These are phyloP conservation scores for Betta splendens DNA, from an alignment of 2,797 vertebrate genomes.

Conservation along the genomic window DNA sequence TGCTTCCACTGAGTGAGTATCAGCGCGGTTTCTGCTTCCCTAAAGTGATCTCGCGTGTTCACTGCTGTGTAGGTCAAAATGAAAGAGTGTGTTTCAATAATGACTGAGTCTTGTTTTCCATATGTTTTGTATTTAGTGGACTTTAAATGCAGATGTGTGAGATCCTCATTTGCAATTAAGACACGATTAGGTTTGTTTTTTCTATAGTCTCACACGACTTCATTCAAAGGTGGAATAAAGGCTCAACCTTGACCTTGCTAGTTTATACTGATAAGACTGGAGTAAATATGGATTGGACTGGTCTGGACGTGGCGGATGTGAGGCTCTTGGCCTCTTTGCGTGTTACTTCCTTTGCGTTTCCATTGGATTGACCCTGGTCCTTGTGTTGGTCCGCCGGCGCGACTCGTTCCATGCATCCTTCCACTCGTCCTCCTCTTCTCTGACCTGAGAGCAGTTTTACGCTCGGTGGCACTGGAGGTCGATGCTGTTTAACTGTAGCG, in stretches of 20 bases:
- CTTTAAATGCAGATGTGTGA: neutral
- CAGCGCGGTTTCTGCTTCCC: conserved; percentile 38
- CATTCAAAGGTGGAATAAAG: neutral
- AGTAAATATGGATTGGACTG: conserved; percentile 15
- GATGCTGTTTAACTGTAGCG: neutral
- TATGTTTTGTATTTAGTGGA: neutral
- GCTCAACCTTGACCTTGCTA: neutral
- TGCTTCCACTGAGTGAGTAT: conserved; percentile 36
- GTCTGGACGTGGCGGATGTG: neutral
- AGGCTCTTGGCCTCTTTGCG: neutral
- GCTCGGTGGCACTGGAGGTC: neutral
- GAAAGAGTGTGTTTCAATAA: conserved; percentile 11
- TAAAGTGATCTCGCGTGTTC: conserved; percentile 49
- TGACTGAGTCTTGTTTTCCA: neutral
- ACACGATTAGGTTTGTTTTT: neutral
- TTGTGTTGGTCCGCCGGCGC: too few species aligned
- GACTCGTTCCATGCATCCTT: conserved; percentile 26
- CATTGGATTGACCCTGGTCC: neutral
- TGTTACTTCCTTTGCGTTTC: too few species aligned
- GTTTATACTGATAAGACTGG: too few species aligned
- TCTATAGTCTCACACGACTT: neutral
- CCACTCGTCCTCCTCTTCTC: conserved; percentile 7
- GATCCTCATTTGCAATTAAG: neutral
- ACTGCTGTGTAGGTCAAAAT: conserved; percentile 42
- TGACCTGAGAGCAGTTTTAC: neutral